These are phyloP conservation scores for Serinus canaria DNA, from an alignment of 2,113 vertebrate genomes.

Conservation along the genomic window DNA sequence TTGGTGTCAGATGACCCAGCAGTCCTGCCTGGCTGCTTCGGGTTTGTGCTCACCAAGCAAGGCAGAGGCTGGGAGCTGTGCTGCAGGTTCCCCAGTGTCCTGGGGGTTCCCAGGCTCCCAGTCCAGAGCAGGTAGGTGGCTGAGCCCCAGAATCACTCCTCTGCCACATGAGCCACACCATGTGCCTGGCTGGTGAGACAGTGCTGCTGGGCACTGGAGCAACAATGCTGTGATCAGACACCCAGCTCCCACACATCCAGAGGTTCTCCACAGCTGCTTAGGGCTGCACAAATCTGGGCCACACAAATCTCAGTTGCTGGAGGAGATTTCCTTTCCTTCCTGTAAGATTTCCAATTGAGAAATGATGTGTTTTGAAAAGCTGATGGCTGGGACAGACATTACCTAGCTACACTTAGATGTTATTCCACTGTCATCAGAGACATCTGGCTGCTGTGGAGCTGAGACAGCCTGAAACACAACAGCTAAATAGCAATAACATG, in stretches of 20 bases:
- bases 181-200: neutral
- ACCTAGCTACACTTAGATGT: neutral
- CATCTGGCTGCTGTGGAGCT: neutral
- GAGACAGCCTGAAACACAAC: neutral
- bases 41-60: fast-evolving
- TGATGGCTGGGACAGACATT: neutral
- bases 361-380: neutral
- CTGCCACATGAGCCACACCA: fast-evolving
- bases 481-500: neutral
- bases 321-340: neutral
- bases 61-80: neutral
- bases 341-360: neutral
- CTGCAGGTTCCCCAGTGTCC: neutral
- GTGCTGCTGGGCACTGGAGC: neutral
- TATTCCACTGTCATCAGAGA: neutral
- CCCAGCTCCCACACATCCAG: neutral
- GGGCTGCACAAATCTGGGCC: neutral
- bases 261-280: neutral
- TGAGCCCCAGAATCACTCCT: neutral
- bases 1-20: neutral
- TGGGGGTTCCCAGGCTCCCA: neutral
- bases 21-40: neutral
- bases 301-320: neutral
- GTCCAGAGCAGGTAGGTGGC: neutral
- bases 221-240: fast-evolving